Conservation (phyloP, 2,113 vertebrate genomes). For the Anser cygnoides region DNA sequence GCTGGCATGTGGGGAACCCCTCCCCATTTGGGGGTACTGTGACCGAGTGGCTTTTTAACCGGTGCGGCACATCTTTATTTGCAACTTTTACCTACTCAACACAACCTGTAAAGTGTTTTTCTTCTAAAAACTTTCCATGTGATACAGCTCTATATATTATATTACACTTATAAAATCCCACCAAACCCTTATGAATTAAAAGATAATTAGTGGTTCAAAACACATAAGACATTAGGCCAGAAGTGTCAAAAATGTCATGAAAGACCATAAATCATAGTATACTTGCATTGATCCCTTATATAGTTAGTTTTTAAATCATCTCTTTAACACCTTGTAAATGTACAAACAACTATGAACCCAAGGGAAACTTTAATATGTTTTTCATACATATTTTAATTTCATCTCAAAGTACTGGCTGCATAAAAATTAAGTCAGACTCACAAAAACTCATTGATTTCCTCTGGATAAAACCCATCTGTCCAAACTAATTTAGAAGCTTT, state of each 20-base stretch:
- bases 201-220: constrained; percentile 92
- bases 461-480: constrained; percentile 89
- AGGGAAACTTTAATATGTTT: constrained; percentile 90
- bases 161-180: constrained; percentile 80
- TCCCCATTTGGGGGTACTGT: neutral
- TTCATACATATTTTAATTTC: constrained; percentile 95
- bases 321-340: constrained; percentile 85
- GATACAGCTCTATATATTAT: constrained; percentile 78
- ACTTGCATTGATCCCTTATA: constrained; percentile 80
- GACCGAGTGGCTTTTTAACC: constrained; percentile 39
- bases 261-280: constrained; percentile 88
- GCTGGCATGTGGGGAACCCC: neutral
- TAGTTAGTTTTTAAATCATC: constrained; percentile 84
- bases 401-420: constrained; percentile 83
- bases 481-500: constrained; percentile 85
- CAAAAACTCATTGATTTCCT: constrained; percentile 90
- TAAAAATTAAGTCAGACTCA: constrained; percentile 88
- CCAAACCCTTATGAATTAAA: constrained; percentile 88
- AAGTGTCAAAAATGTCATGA: constrained; percentile 91
- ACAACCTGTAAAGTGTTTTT: constrained; percentile 68
- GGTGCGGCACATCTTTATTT: constrained; percentile 71
- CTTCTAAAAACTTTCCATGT: constrained; percentile 70
- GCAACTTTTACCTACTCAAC: constrained; percentile 63
- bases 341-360: constrained; percentile 82
- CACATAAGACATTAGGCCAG: constrained; percentile 78